Percentiles rank a stretch among this genome's conserved stretches.
Evolutionary conservation across 92 coral and sea anemone genomes (phyloP).

Genomic region (Palythoa caribaeorum): DNA sequence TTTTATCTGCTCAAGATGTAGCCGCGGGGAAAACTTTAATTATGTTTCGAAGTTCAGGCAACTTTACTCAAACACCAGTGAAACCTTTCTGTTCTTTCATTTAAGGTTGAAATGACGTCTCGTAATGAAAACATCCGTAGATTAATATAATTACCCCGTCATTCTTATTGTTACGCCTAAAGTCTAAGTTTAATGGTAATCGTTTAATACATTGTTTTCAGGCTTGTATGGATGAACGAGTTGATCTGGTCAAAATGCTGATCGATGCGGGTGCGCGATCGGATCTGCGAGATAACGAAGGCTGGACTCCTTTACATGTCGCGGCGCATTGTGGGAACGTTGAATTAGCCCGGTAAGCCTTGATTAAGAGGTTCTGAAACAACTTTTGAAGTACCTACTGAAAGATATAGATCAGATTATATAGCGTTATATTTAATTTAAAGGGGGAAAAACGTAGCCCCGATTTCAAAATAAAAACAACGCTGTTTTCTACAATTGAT

Average conservation of each 20-base stretch:
- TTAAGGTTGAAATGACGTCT: not conserved
- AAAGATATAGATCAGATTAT: not conserved
- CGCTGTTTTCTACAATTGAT: not conserved
- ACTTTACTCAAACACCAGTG: not conserved
- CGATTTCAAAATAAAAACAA: not conserved
- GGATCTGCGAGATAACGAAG: constrained; percentile 64
- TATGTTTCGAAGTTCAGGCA: not conserved
- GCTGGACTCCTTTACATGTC: constrained; percentile 63
- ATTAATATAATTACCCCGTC: not conserved
- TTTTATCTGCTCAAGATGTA: not conserved
- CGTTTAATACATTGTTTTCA: constrained; percentile 8
- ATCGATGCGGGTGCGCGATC: constrained; percentile 52
- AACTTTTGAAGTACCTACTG: not conserved
- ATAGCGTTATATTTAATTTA: not conserved
- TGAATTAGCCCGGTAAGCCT: constrained; percentile 58
- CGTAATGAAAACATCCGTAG: not conserved
- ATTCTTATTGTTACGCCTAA: not conserved
- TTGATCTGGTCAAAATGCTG: constrained; percentile 49
- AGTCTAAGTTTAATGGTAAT: not conserved
- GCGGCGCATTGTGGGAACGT: constrained; percentile 68
- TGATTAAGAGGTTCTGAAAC: not conserved
- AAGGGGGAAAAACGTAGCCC: constrained; percentile 14
- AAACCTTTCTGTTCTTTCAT: too few species aligned
- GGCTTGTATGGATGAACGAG: constrained; percentile 69
- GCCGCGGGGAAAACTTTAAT: not conserved